phyloP scores from a whole-genome alignment of 2,113 vertebrate species.

The Eonycteris spelaea region DNA sequence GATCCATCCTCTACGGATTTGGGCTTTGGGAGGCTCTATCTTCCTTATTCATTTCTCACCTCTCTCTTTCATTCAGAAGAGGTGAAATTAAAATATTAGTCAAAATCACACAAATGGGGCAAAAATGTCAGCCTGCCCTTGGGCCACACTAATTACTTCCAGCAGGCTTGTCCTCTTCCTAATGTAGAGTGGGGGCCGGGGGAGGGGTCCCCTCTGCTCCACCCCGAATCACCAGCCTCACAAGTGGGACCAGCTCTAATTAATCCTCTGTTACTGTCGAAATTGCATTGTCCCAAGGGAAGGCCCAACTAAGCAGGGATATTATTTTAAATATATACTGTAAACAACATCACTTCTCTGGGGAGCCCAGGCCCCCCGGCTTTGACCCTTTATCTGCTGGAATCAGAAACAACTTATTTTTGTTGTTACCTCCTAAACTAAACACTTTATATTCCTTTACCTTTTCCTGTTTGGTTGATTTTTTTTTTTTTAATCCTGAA shows the following conservation, averaged over 20 bases:
- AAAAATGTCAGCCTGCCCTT: conserved; percentile 74
- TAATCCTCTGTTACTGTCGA: conserved; percentile 97
- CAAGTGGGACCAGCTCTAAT: conserved; percentile 92
- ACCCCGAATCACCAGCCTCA: conserved; percentile 84
- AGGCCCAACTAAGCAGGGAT: conserved; percentile 86
- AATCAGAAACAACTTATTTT: conserved; percentile 52
- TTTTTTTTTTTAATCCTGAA: background rate
- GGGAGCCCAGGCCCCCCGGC: conserved; percentile 71
- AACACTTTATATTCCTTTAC: conserved; percentile 31
- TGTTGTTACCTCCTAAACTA: conserved; percentile 7
- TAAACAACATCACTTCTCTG: conserved; percentile 91
- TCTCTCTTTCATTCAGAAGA: conserved; percentile 58
- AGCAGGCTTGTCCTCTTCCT: conserved; percentile 81
- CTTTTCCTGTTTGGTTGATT: conserved; percentile 52
- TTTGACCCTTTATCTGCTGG: conserved; percentile 82
- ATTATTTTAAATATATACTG: conserved; percentile 93
- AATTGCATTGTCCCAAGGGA: conserved; percentile 91
- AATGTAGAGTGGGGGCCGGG: conserved; percentile 72
- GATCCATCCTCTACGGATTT: conserved; percentile 65
- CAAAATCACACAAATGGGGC: conserved; percentile 78
- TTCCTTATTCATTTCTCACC: conserved; percentile 56
- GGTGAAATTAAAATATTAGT: conserved; percentile 78
- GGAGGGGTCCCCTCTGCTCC: conserved; percentile 84
- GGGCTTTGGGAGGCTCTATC: conserved; percentile 49
- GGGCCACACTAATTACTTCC: conserved; percentile 80